Evolutionary conservation across 2,797 vertebrate species (phyloP).

Genomic region (Darevskia nairensis): DNA sequence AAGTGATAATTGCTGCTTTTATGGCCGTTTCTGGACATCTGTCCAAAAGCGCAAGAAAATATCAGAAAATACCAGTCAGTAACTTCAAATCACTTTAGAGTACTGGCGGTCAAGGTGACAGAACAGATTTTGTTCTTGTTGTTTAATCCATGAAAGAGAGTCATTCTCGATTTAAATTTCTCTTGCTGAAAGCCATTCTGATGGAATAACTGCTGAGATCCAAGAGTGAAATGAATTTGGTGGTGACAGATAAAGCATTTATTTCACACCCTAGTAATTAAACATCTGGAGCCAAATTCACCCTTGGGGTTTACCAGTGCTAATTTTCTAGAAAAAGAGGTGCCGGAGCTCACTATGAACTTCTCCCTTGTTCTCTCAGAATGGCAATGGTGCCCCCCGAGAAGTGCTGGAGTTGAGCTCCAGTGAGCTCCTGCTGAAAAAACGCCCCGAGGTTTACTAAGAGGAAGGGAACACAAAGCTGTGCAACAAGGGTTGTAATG

Average conservation of each 20-base stretch:
- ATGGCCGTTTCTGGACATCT: constrained; percentile 41
- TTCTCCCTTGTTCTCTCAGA: too few species aligned
- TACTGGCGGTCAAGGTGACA: constrained; percentile 40
- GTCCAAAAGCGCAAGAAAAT: neutral
- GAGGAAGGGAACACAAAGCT: neutral
- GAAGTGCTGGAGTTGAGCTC: too few species aligned
- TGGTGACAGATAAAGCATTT: constrained; percentile 51
- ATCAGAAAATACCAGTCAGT: constrained; percentile 14
- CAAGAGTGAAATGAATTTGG: constrained; percentile 50
- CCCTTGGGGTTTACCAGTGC: neutral
- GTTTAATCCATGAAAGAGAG: constrained; percentile 39
- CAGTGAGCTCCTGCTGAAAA: too few species aligned
- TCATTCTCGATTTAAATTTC: constrained; percentile 55
- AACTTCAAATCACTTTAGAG: constrained; percentile 45
- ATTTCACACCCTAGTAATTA: constrained; percentile 21
- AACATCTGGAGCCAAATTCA: constrained; percentile 3
- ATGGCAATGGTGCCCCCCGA: too few species aligned
- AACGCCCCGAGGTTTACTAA: neutral
- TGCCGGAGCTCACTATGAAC: too few species aligned
- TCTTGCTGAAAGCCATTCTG: constrained; percentile 55
- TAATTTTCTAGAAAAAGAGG: too few species aligned
- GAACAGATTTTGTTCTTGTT: constrained; percentile 47
- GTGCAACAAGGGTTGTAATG: neutral
- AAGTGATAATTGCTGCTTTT: constrained; percentile 41
- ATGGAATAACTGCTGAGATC: constrained; percentile 42